Base-by-base conservation (phyloP, 2,113 vertebrate genomes). In the Peromyscus leucopus region DNA sequence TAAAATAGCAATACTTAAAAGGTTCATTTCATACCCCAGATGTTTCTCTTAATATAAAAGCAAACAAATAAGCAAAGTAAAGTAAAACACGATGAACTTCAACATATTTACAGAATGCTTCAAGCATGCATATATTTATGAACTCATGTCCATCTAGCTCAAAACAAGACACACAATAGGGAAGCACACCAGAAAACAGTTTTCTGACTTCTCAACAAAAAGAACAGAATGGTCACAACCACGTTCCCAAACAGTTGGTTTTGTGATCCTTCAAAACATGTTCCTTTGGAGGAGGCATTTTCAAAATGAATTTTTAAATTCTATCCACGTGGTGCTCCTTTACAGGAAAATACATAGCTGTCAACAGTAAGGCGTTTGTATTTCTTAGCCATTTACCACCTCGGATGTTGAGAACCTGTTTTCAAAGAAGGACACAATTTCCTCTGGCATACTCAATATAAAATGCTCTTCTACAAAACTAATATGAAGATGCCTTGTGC, bases 31-130 rank as follows among this genome's bases (percentile, higher is more conserved):
- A 63, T 74, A 75, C 5, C 2, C 11, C 42, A 33, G 51, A 63
- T 0, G 1, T 33, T 90, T 91, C 91, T 39, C 42, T 89, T 16
- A 71, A 55, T 11, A 61, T 69, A 7, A 12, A 89, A 87, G 9
- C 13, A 33, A 63, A 89, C 72, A 94, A 76, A 28, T 92, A 22
- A 76, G 13, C 26, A 76, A 42, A 48, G 13, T 28, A 16, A 42
- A 48, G 11, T 24, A 26, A 63, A 65, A 0, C 3, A 26, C 3
- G 0, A 65, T 65, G 15, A 85, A 22, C 21, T 46, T 72, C 61
- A 93, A 96, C 91, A 94, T 2, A 26, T 15, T 72, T 19, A 93
- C 90, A 86, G 48, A 94, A 94, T 95, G 2, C 87, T 94, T 88
- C 33, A 13, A n/a, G 13, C 33, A 74, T 17, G 28, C 11, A 36